Conservation (phyloP, 2,113 vertebrate species). For the Anthoscopus minutus region DNA sequence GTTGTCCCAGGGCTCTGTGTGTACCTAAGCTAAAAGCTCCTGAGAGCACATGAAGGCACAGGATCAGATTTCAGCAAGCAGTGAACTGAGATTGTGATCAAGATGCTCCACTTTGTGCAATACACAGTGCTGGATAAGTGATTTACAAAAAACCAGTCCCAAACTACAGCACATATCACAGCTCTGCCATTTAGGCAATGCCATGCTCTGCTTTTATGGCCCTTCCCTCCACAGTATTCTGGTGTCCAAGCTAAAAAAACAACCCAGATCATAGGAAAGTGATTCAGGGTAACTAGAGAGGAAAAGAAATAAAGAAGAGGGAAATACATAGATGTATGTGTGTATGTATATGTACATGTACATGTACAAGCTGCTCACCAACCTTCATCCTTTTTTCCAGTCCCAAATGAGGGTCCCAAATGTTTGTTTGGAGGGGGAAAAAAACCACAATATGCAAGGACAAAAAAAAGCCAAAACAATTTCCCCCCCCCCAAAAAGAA, state of each 20-base stretch:
- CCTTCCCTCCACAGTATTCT: not conserved
- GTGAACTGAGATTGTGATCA: not conserved
- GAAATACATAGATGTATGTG: too few species aligned
- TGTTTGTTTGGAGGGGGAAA: fast-evolving
- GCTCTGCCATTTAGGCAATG: not conserved
- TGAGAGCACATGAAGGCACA: not conserved
- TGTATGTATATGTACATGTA: too few species aligned
- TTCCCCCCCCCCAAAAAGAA: too few species aligned
- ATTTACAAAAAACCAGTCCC: not conserved
- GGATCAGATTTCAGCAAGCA: not conserved
- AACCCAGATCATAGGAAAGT: not conserved
- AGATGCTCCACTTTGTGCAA: not conserved
- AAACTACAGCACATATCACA: not conserved
- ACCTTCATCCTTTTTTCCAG: not conserved
- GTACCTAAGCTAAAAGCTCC: not conserved
- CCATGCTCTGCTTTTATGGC: not conserved
- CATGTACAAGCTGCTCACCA: not conserved
- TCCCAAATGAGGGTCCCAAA: not conserved
- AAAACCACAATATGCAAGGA: not conserved
- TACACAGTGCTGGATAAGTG: not conserved
- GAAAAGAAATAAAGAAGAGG: not conserved
- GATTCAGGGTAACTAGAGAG: not conserved
- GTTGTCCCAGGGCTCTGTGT: not conserved
- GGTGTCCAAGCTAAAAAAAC: not conserved
- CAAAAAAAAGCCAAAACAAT: too few species aligned